Percentiles rank a stretch among this genome's conserved stretches.
These are phyloP conservation scores for Nemotelus pantherinus DNA, from an alignment of 2,888 invertebrate genomes.

Conservation along the genomic window DNA sequence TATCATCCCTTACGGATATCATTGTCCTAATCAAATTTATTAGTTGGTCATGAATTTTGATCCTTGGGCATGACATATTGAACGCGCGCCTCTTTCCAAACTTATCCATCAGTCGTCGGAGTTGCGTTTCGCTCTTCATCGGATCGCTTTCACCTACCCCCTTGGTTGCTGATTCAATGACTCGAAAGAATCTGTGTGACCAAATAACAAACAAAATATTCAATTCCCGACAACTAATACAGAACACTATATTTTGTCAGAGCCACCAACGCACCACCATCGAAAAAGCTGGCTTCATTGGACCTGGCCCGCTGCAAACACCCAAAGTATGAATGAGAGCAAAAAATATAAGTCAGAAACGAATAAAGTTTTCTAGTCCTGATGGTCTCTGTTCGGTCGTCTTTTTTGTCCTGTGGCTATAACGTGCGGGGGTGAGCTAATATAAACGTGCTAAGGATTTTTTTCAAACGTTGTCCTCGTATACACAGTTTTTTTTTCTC, in stretches of 20 bases:
- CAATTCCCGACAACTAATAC: conserved; percentile 25
- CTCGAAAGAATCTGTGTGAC: conserved; percentile 20
- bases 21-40: conserved; percentile 51
- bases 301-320: not conserved
- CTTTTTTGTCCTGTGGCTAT: not conserved
- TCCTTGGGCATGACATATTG: conserved; percentile 48
- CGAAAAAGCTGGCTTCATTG: not conserved
- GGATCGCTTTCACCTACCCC: not conserved
- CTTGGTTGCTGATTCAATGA: not conserved
- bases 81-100: conserved; percentile 4
- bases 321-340: not conserved
- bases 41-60: conserved; percentile 52
- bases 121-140: not conserved
- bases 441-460: conserved; percentile 13
- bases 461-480: not conserved
- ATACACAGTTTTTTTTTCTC: conserved; percentile 4
- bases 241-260: conserved; percentile 3
- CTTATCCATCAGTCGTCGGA: no score
- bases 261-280: conserved; percentile 3
- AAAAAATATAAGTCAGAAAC: conserved; percentile 22
- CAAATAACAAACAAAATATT: conserved; percentile 44
- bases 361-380: conserved; percentile 29
- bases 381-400: not conserved
- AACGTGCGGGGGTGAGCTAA: conserved; percentile 4
- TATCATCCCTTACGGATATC: conserved; percentile 45